Evolutionary conservation across 2,888 invertebrate species (phyloP).

Genomic region (Andrena fulva): DNA sequence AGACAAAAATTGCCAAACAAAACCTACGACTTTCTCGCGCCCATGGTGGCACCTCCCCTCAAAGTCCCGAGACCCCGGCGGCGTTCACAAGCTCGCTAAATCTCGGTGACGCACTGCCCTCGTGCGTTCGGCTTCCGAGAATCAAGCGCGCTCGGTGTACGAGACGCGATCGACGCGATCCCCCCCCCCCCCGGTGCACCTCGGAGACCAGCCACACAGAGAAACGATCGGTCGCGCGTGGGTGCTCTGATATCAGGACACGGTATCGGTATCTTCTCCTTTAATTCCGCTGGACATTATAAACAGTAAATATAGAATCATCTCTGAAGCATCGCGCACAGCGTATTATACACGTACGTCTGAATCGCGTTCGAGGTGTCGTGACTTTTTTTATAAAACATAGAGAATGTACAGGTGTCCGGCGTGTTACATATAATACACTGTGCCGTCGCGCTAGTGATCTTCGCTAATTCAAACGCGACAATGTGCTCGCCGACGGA

Average conservation of each 20-base stretch:
- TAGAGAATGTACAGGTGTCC: slow-evolving; percentile 62
- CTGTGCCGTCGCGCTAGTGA: slow-evolving; percentile 32
- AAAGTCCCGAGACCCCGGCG: too few species aligned
- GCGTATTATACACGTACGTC: slow-evolving; percentile 41
- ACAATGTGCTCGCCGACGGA: slow-evolving; percentile 25
- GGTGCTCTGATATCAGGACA: not conserved
- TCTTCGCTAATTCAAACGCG: slow-evolving; percentile 11
- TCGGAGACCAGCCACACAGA: not conserved
- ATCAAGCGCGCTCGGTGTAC: too few species aligned
- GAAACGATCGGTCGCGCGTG: slow-evolving; percentile 3
- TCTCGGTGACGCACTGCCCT: too few species aligned
- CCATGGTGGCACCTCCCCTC: too few species aligned
- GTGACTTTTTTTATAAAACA: slow-evolving; percentile 63
- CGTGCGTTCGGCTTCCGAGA: too few species aligned
- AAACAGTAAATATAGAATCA: slow-evolving; percentile 59
- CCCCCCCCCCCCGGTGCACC: not conserved
- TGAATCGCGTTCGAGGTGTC: slow-evolving; percentile 13
- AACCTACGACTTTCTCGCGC: too few species aligned
- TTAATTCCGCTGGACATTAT: slow-evolving; percentile 55
- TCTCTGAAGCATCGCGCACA: slow-evolving; percentile 48
- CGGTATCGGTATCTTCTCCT: slow-evolving; percentile 22
- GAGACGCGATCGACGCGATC: too few species aligned
- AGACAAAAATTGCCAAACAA: too few species aligned
- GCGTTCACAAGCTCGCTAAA: too few species aligned
- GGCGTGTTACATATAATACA: slow-evolving; percentile 51